phyloP scores from a whole-genome alignment of 2,888 invertebrate genomes.

The Dascillus cervinus region DNA sequence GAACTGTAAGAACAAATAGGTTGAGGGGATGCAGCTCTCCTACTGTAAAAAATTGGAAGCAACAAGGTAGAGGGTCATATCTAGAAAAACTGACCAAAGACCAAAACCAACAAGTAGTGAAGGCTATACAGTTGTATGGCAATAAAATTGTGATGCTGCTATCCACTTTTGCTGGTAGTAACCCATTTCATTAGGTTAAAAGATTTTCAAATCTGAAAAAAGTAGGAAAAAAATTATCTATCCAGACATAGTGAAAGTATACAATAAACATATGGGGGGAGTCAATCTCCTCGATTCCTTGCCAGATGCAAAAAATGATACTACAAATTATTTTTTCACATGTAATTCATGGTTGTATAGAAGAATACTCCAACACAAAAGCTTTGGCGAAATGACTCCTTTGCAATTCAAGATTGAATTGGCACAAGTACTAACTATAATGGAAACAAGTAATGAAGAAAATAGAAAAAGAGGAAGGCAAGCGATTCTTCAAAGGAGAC shows the following conservation, averaged over 20 bases:
- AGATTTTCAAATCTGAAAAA: conserved; percentile 29
- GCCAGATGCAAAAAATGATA: conserved; percentile 32
- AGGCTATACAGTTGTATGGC: conserved; percentile 24
- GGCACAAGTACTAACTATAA: no score
- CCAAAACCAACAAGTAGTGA: not conserved
- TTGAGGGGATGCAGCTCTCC: not conserved
- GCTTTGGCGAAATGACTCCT: no score
- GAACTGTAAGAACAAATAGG: not conserved
- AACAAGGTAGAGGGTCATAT: not conserved
- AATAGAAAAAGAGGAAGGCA: no score
- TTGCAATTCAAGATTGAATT: no score
- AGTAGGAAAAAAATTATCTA: conserved; percentile 29
- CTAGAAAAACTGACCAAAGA: not conserved
- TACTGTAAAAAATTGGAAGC: conserved; percentile 2
- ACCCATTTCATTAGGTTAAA: conserved; percentile 26
- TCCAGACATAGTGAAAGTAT: conserved; percentile 30
- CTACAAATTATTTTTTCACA: conserved; percentile 29
- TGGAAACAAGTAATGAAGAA: no score
- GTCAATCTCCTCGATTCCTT: conserved; percentile 31
- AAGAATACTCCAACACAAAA: not conserved
- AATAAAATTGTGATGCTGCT: conserved; percentile 28
- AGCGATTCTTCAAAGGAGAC: no score
- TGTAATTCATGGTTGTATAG: conserved; percentile 11
- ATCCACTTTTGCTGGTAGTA: conserved; percentile 26
- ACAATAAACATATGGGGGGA: conserved; percentile 35